Percentiles rank a stretch among this genome's conserved stretches.
phyloP scores from a whole-genome alignment of 23 tunicate genomes.

The Botrylloides violaceus region DNA sequence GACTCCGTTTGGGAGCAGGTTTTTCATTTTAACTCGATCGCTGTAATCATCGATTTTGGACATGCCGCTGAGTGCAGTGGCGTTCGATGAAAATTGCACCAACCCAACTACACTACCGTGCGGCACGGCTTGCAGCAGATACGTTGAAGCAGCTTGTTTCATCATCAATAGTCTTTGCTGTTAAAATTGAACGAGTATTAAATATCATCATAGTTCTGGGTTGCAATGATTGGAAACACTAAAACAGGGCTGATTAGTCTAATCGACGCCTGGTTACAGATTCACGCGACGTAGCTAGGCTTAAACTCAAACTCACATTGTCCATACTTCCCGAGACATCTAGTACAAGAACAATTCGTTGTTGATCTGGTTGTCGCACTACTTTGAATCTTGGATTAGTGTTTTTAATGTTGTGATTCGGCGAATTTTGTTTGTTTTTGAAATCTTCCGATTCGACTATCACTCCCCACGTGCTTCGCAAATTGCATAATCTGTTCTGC shows the following conservation, averaged over 20 bases:
- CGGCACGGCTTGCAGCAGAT: conserved; percentile 23
- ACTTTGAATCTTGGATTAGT: conserved; percentile 33
- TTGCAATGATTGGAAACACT: too few species aligned
- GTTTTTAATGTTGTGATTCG: not conserved
- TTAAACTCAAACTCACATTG: conserved; percentile 33
- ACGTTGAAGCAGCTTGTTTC: conserved; percentile 31
- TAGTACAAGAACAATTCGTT: conserved; percentile 45
- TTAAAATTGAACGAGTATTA: not conserved
- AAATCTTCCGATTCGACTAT: conserved; percentile 33
- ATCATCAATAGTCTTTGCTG: conserved; percentile 35
- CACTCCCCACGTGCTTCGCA: conserved; percentile 53
- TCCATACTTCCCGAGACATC: conserved; percentile 64
- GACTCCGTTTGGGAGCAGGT: conserved; percentile 20
- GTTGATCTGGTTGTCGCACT: conserved; percentile 8
- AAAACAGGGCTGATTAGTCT: too few species aligned
- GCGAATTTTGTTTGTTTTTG: conserved; percentile 20
- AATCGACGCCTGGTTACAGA: too few species aligned
- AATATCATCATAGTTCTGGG: too few species aligned
- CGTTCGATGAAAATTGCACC: conserved; percentile 27
- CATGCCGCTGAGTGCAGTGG: conserved; percentile 10
- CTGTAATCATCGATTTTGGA: not conserved
- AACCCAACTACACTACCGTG: conserved; percentile 32
- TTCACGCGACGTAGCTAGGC: too few species aligned
- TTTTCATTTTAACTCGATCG: conserved; percentile 12
- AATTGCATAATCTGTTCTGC: conserved; percentile 38